These are phyloP conservation scores for Limnephilus rhombicus DNA, from an alignment of 2,888 invertebrate genomes.

Conservation along the genomic window DNA sequence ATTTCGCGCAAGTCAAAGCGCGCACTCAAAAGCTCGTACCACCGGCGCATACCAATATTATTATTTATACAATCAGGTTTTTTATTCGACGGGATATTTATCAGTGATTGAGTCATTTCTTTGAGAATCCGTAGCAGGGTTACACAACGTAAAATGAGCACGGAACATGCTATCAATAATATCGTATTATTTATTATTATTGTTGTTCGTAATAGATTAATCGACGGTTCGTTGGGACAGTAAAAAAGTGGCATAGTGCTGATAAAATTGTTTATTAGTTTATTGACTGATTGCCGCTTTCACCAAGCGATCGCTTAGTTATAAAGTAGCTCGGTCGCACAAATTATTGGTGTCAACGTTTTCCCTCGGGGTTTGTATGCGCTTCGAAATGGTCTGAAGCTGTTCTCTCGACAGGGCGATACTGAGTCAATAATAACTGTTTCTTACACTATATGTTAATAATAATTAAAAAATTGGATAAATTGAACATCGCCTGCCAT, in stretches of 20 bases:
- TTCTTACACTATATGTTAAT: too few relatives aligned
- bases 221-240: neutral
- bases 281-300: neutral
- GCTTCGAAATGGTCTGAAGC: neutral
- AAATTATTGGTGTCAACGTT: neutral
- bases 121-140: neutral
- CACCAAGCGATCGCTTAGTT: neutral
- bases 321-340: neutral
- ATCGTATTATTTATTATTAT: neutral
- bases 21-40: neutral
- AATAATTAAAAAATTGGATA: too few relatives aligned
- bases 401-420: neutral
- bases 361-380: neutral
- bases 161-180: neutral
- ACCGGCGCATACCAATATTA: neutral
- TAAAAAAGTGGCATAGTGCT: neutral
- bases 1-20: neutral
- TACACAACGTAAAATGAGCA: neutral
- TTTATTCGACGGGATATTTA: neutral
- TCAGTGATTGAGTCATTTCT: neutral
- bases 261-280: neutral
- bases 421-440: too few relatives aligned
- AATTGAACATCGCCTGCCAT: too few relatives aligned
- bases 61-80: constrained; percentile 1
- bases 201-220: neutral